Evolutionary conservation across 2,113 vertebrate species (phyloP).

Genomic region (Dascyllus trimaculatus): DNA sequence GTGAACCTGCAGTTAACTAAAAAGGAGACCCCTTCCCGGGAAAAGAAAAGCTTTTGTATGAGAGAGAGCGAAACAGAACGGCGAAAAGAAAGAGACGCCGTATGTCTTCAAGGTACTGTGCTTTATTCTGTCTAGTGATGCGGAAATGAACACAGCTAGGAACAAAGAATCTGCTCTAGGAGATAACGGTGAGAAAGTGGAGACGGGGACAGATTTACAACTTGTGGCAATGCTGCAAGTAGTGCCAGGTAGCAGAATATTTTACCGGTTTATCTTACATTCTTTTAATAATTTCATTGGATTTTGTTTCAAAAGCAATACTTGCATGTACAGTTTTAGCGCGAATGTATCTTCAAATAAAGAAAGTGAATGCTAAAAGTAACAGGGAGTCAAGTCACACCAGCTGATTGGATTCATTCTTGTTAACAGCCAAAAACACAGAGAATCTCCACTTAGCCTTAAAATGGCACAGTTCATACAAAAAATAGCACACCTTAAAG

Average conservation of each 20-base stretch:
- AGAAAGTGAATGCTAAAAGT: too few species aligned
- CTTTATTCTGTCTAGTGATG: constrained; percentile 48
- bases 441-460: too few species aligned
- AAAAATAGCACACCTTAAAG: too few species aligned
- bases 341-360: too few species aligned
- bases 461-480: too few species aligned
- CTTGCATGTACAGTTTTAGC: too few species aligned
- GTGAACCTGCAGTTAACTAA: constrained; percentile 44
- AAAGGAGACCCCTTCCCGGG: constrained; percentile 11
- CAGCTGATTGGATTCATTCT: too few species aligned
- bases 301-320: background rate
- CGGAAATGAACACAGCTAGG: constrained; percentile 47
- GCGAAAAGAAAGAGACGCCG: constrained; percentile 29
- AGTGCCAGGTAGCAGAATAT: background rate
- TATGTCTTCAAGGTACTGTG: constrained; percentile 54
- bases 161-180: constrained; percentile 58
- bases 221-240: background rate
- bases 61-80: constrained; percentile 8
- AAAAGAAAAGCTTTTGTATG: constrained; percentile 41
- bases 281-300: background rate
- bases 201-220: constrained; percentile 3
- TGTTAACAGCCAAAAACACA: too few species aligned
- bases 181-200: constrained; percentile 28
- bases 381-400: too few species aligned
- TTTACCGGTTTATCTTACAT: background rate